These are phyloP conservation scores for Tiliacea aurago DNA, from an alignment of 2,888 invertebrate species.

Conservation along the genomic window DNA sequence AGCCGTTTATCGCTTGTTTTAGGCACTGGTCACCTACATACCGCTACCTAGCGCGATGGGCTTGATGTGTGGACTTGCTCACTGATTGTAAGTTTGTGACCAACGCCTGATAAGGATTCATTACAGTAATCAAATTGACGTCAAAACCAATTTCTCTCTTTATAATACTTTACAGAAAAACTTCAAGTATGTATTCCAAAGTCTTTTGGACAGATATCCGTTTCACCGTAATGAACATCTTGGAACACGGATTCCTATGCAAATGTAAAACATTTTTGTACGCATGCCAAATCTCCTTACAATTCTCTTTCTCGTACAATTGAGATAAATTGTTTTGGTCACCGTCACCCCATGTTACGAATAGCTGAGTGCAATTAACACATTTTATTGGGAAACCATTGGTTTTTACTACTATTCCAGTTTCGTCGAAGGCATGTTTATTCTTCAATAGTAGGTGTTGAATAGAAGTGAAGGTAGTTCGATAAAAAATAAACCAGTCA, in stretches of 20 bases:
- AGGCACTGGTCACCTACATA: conserved; percentile 21
- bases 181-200: conserved; percentile 11
- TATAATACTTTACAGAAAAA: background rate
- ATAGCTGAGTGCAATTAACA: conserved; percentile 27
- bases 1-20: conserved; percentile 11
- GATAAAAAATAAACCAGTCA: background rate
- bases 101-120: conserved; percentile 6
- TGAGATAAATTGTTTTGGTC: conserved; percentile 45
- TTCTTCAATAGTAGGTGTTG: conserved; percentile 12
- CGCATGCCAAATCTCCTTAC: conserved; percentile 55
- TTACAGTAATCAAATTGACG: background rate
- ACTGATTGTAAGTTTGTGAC: conserved; percentile 4
- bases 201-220: conserved; percentile 17
- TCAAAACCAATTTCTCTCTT: background rate
- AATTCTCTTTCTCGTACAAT: conserved; percentile 41
- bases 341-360: conserved; percentile 35
- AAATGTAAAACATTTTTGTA: conserved; percentile 57
- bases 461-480: background rate
- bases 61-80: background rate
- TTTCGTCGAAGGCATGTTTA: conserved; percentile 7
- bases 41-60: conserved; percentile 23
- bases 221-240: conserved; percentile 25
- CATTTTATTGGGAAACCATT: conserved; percentile 24
- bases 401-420: conserved; percentile 15
- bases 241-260: conserved; percentile 40